Evolutionary conservation across 2,113 vertebrate genomes (phyloP).

Genomic region (Ctenodactylus gundi): DNA sequence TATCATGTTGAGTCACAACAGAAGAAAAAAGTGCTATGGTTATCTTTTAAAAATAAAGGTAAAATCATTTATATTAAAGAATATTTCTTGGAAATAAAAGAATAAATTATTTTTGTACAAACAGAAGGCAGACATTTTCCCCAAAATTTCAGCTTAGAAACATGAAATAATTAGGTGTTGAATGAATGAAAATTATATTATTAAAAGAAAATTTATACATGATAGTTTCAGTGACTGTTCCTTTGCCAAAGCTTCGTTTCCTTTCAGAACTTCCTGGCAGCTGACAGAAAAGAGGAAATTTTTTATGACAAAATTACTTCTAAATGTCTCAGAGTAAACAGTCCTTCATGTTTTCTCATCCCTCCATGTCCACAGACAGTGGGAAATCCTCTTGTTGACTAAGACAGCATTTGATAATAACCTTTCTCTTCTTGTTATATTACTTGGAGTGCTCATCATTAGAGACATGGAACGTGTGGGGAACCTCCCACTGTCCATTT

Average conservation of each 20-base stretch:
- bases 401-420: slow-evolving; percentile 55
- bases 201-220: not conserved
- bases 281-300: slow-evolving; percentile 55
- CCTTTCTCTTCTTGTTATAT: slow-evolving; percentile 60
- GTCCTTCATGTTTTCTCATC: slow-evolving; percentile 60
- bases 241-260: slow-evolving; percentile 37
- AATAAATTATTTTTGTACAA: slow-evolving; percentile 3
- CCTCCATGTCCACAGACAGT: slow-evolving; percentile 54
- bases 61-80: not conserved
- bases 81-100: slow-evolving; percentile 27
- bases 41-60: not conserved
- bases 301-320: slow-evolving; percentile 73
- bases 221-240: not conserved
- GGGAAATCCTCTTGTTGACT: slow-evolving; percentile 59
- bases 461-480: slow-evolving; percentile 51
- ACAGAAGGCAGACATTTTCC: not conserved
- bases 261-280: slow-evolving; percentile 46
- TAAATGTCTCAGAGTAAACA: slow-evolving; percentile 66
- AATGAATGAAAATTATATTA: not conserved
- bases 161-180: slow-evolving; percentile 43
- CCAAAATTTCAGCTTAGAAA: not conserved
- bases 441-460: slow-evolving; percentile 62
- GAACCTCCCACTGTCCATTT: slow-evolving; percentile 55
- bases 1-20: not conserved
- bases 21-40: not conserved